Evolutionary conservation across 2,113 vertebrate genomes (phyloP).

Genomic region (Garra rufa): DNA sequence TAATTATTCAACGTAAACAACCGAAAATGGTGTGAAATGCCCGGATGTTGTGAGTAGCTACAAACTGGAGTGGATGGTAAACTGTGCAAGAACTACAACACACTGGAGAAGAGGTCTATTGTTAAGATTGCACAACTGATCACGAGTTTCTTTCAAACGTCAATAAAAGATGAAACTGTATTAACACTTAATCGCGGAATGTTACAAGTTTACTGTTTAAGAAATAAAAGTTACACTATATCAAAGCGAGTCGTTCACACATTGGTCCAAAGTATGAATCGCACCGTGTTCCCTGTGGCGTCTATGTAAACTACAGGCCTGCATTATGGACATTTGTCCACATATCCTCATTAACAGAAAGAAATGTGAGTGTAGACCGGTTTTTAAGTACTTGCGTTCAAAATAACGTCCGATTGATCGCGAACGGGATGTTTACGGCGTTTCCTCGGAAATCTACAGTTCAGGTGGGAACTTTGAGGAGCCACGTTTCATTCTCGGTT

Average conservation of each 20-base stretch:
- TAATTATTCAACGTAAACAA: conserved; percentile 6
- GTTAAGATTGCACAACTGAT: background rate
- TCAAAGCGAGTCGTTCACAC: background rate
- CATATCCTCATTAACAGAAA: background rate
- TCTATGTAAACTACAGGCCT: conserved; percentile 16
- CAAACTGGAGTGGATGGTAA: background rate
- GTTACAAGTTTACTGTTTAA: background rate
- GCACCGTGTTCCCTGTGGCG: background rate
- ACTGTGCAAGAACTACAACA: background rate
- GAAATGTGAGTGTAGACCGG: background rate
- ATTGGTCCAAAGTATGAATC: background rate
- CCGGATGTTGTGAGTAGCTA: background rate
- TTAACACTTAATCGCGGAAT: background rate
- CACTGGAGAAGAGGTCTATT: background rate
- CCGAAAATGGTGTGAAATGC: background rate
- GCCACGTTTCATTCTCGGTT: conserved; percentile 50
- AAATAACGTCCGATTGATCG: background rate
- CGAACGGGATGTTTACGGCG: background rate
- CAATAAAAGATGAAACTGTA: background rate
- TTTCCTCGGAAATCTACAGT: background rate
- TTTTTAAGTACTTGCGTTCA: background rate
- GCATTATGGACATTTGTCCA: background rate
- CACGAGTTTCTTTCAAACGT: background rate
- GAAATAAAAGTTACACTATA: background rate
- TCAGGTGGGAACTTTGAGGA: conserved; percentile 41